Base-by-base conservation (phyloP, 2,113 vertebrate species). In the Eptesicus fuscus region DNA sequence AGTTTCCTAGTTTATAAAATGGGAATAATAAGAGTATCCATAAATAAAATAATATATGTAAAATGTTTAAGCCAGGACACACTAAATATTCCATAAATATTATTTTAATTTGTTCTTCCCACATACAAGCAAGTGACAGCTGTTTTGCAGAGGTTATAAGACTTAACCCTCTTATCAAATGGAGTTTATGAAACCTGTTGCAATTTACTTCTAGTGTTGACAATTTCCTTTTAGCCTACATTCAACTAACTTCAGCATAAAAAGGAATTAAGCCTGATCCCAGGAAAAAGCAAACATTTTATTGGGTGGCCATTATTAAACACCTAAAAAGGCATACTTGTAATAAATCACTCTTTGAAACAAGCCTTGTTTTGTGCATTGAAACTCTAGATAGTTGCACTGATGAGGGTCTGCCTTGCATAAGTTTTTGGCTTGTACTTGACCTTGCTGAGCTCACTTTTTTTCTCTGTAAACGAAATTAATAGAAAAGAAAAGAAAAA, bases 331-430 rank as follows among this genome's bases (percentile, higher is more conserved):
- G 49, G 61, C 44, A 82, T 84, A 88, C 30, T 85, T 82, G 16
- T 32, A 92, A 83, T 74, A 94, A 95, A 79, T 91, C 94, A 69
- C 37, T 95, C 28, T 94, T 94, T 88, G 69, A 90, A 95, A 83
- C 37, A 93, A 86, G 30, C 69, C 35, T 93, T 86, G 73, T 86
- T 96, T 78, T 89, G n/a, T 83, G 53, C 47, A 49, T 69, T 49
- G 88, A 84, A 94, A 96, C 85, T 74, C 35, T 49, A 89, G 88
- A 84, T 95, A 32, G n/a, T 92, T 93, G 44, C 35, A 51, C 18
- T 74, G 80, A 73, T 82, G 86, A 93, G 35, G 83, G 14, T 85
- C 78, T 88, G 67, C 35, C 63, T 90, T 96, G 84, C 23, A 51
- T 61, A 93, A 95, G 35, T 70, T 92, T 96, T 51, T 96, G 88